Evolutionary conservation across 2,113 vertebrate species (phyloP), one percentile per base, ranked within the genome.

Genomic region (Otolemur garnettii): DNA sequence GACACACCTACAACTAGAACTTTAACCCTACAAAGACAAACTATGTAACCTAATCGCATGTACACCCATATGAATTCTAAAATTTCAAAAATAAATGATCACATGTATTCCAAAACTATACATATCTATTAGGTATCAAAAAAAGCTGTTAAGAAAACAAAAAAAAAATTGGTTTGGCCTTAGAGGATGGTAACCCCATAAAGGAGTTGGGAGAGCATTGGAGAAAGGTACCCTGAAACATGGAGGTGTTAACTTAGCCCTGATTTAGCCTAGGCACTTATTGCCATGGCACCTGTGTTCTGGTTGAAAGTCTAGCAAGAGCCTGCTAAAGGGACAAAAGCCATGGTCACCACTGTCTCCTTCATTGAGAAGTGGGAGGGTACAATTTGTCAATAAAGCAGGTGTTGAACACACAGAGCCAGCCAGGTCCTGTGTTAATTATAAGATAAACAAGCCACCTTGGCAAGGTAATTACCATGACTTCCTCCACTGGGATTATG

Each of bases 401-500:
- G 62, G 62, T 64, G 62, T 28, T 28, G 24, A 64, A 64, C 24
- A 64, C 11, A 26, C 62, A 64, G 26, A 64, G 26, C 62, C 62
- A 28, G 62, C 62, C 1, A 59, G 7, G 2, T 68, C 12, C 87
- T 8, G 50, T 24, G 69, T 91, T 64, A 72, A 80, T 55, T 50
- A 21, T 6, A 82, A 68, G 72, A 62, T 59, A 87, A 84, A 33
- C 1, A 60, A 90, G 21, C 8, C 19, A 53, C 0, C 5, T 64
- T 90, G 35, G 57, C 55, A 86, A 68, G 21, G 35, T 89, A 78
- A 96, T 75, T 55, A 50, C 18, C 5, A 9, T 79, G 79, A 78
- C 53, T 33, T 90, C 24, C 33, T 45, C 7, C 22, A 69, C 0
- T 22, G 50, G 62, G 22, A 62, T 38, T 24, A 57, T 11, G 26